Evolutionary conservation across 2,888 invertebrate species (phyloP), one percentile per base, ranked within the genome.

Genomic region (Imbricaverruca yamaguchii): DNA sequence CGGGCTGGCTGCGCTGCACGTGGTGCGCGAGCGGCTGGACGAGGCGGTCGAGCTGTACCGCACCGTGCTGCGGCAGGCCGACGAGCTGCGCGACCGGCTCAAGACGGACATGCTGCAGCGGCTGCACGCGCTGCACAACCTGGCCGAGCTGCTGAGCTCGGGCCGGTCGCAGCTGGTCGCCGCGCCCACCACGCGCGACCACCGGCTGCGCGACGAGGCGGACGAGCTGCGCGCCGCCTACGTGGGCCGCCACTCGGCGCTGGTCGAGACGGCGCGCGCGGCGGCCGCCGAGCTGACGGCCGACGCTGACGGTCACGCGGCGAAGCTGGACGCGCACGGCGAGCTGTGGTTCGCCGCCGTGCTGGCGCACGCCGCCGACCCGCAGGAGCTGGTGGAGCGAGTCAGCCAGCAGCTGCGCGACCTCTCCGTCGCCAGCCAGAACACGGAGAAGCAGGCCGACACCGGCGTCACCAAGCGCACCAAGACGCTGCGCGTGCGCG

Each of bases 111-210:
- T 90, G 80, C 87, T 93, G 3, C 90, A 89, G 84, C 89, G 91
- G 85, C 90, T 93, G 55, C 93, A 93, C 86, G 90, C 92, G 0
- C 87, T 92, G 82, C 89, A 91, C 85, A 93, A 93, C 86, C 87
- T 92, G 80, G 88, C 90, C 7, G 90, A 92, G 82, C 86, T 90
- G 11, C 83, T 89, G 25, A 87, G 87, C 81, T 84, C 85, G 8
- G 86, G 87, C 67, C 87, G 88, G 15, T 23, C 79, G 11, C 86
- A 89, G 8, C 39, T 39, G 1, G 2, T 39, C 39, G 39, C 39
- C 39, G 85, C 87, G 1, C 89, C 88, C 11, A 91, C 91, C 8
- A 86, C 91, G 13, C 85, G 90, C 80, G 91, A 91, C 85, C 86
- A 86, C 67, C 86, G 85, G 61, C 87, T 91, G 57, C 85, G 85